Evolutionary conservation across 92 coral and sea anemone genomes (phyloP).

Genomic region (Siderastrea siderea): DNA sequence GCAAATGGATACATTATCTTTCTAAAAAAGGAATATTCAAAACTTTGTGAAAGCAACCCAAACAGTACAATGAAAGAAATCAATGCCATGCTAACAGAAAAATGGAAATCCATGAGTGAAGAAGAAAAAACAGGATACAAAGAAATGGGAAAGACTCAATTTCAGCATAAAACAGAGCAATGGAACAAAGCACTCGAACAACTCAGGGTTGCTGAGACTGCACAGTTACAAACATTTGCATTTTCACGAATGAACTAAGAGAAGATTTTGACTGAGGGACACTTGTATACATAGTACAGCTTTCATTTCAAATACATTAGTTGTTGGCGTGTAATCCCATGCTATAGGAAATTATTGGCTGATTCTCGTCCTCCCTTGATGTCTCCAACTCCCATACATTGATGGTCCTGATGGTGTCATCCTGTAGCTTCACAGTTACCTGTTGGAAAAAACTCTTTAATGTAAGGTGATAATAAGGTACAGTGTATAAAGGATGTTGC

Average conservation of each 20-base stretch:
- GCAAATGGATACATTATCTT: conserved; percentile 46
- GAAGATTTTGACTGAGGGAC: neutral
- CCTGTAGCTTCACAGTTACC: conserved; percentile 14
- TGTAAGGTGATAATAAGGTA: neutral
- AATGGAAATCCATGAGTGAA: conserved; percentile 44
- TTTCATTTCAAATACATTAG: no score
- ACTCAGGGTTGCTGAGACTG: neutral
- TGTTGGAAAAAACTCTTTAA: neutral
- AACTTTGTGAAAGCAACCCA: conserved; percentile 22
- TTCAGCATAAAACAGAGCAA: conserved; percentile 5
- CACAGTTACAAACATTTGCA: neutral
- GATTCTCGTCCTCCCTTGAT: neutral
- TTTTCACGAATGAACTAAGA: neutral
- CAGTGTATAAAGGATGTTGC: no score
- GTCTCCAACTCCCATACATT: conserved; percentile 10
- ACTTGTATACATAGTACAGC: neutral
- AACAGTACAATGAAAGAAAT: conserved; percentile 30
- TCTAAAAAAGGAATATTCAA: conserved; percentile 1
- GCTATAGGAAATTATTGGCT: neutral
- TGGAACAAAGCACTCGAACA: neutral
- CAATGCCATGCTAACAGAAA: conserved; percentile 32
- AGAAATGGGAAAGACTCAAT: conserved; percentile 34
- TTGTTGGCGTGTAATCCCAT: no score
- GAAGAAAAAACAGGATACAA: conserved; percentile 37
- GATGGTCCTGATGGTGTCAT: neutral